Evolutionary conservation across 2,113 vertebrate species (phyloP).

Genomic region (Ammospiza caudacuta): DNA sequence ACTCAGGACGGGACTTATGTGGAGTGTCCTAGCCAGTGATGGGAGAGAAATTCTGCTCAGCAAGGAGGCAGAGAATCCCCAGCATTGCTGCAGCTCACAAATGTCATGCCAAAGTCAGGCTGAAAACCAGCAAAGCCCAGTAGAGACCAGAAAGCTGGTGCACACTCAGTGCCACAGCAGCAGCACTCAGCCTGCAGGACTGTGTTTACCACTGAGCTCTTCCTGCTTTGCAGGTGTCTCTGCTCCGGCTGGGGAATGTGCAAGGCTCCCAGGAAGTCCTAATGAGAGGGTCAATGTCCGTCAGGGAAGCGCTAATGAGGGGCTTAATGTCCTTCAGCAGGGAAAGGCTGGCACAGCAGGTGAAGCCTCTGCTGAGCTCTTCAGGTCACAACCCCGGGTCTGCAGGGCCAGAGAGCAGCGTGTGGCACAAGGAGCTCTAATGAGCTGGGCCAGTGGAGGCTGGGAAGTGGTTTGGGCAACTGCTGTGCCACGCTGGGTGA

Average conservation of each 20-base stretch:
- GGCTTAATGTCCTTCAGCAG: not conserved
- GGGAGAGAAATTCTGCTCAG: not conserved
- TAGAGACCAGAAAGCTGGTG: not conserved
- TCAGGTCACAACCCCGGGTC: not conserved
- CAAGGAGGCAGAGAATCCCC: not conserved
- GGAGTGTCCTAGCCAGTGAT: not conserved
- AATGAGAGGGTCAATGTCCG: not conserved
- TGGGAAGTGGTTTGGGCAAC: not conserved
- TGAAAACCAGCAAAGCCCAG: not conserved
- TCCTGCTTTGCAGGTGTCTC: not conserved
- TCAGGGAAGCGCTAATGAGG: not conserved
- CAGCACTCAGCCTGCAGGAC: not conserved
- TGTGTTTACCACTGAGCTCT: not conserved
- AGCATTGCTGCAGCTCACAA: not conserved
- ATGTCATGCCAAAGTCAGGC: not conserved
- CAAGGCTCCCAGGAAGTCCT: not conserved
- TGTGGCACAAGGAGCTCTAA: fast-evolving
- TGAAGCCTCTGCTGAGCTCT: not conserved
- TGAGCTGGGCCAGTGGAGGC: not conserved
- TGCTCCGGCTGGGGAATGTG: not conserved
- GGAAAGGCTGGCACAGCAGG: not conserved
- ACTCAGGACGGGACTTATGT: not conserved
- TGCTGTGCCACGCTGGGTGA: fast-evolving
- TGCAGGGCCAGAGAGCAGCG: fast-evolving
- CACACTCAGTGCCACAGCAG: not conserved